Conservation (phyloP, 2,888 invertebrate species). For the Dorcus parallelipipedus region DNA sequence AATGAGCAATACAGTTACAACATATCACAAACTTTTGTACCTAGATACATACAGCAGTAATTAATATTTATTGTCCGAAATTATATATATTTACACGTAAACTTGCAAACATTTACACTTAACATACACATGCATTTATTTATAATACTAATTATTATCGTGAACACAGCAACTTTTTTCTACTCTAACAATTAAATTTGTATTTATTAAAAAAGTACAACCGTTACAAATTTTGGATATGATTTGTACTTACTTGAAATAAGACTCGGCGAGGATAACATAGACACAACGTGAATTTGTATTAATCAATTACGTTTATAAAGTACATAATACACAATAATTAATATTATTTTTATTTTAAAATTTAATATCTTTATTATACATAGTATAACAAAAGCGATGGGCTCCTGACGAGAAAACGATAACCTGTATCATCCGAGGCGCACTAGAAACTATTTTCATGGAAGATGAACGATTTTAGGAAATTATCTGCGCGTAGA, state of each 20-base stretch:
- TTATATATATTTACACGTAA: too few species aligned
- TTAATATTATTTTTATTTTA: too few species aligned
- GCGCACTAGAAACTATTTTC: neutral
- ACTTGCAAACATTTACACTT: too few species aligned
- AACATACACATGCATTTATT: too few species aligned
- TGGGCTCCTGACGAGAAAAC: neutral
- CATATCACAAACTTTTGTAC: conserved; percentile 10
- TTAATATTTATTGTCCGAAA: too few species aligned
- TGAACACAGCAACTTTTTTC: neutral
- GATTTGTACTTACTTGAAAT: too few species aligned
- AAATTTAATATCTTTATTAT: neutral
- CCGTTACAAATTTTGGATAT: neutral
- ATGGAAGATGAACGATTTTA: neutral
- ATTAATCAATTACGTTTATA: neutral
- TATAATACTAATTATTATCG: too few species aligned
- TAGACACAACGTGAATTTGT: neutral
- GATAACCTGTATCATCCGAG: too few species aligned
- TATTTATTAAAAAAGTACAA: neutral
- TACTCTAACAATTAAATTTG: neutral
- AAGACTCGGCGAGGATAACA: neutral
- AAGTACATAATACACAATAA: too few species aligned
- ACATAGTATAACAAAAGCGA: neutral
- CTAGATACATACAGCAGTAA: too few species aligned
- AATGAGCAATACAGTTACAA: conserved; percentile 3
- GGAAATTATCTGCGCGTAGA: conserved; percentile 34